These are phyloP conservation scores for Pterocles burchelli DNA, from an alignment of 2,113 vertebrate genomes.

Conservation along the genomic window DNA sequence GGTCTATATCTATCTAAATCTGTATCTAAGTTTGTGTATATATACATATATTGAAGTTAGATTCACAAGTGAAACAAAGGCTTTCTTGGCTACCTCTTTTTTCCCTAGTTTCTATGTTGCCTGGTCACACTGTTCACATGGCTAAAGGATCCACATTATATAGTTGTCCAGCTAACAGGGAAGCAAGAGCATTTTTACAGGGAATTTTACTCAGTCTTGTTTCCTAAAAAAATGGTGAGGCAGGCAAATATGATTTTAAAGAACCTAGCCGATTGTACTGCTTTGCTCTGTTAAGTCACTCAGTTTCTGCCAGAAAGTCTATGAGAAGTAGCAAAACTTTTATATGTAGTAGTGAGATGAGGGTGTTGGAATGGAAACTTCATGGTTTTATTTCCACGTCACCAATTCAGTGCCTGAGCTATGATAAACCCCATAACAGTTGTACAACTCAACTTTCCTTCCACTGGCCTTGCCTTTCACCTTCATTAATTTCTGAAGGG, in stretches of 20 bases:
- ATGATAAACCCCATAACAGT: neutral
- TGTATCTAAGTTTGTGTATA: neutral
- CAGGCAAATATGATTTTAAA: neutral
- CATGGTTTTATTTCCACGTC: neutral
- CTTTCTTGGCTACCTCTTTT: neutral
- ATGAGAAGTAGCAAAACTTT: neutral
- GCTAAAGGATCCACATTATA: neutral
- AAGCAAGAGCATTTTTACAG: neutral
- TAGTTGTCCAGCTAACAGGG: neutral
- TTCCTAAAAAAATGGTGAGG: neutral
- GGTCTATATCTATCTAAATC: neutral
- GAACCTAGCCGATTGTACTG: neutral
- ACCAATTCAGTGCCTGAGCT: neutral
- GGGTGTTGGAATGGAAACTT: neutral
- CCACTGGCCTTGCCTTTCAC: neutral
- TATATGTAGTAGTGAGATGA: neutral
- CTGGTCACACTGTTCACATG: neutral
- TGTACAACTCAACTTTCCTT: slow-evolving; percentile 10
- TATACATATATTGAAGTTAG: neutral
- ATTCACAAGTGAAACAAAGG: neutral
- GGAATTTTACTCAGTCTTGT: neutral
- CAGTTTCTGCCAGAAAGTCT: neutral
- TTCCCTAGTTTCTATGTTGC: neutral
- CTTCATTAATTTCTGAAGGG: slow-evolving; percentile 2
- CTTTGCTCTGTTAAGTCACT: neutral